phyloP scores from a whole-genome alignment of 2,113 vertebrate species.

The Semnopithecus entellus region DNA sequence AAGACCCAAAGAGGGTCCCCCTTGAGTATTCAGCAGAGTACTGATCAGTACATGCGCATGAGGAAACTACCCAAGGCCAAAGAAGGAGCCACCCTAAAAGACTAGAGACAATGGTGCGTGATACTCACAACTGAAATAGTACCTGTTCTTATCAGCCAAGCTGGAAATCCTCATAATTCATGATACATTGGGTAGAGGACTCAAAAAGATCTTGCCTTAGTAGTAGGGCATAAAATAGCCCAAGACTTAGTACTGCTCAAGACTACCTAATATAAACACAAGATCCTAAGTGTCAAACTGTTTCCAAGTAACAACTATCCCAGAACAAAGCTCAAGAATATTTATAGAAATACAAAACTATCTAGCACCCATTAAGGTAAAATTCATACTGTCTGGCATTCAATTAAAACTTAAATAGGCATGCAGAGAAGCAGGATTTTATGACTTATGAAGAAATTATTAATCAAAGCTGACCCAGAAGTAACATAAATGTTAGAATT shows the following conservation, averaged over 20 bases:
- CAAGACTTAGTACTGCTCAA: not conserved
- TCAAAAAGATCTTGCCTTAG: not conserved
- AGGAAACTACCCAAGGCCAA: not conserved
- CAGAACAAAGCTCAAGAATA: not conserved
- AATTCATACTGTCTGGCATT: not conserved
- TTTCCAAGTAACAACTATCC: not conserved
- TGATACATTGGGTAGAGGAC: not conserved
- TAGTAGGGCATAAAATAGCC: not conserved
- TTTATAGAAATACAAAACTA: not conserved
- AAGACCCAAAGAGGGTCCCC: not conserved
- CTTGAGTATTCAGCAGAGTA: not conserved
- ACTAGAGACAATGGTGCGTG: not conserved
- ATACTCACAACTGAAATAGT: not conserved
- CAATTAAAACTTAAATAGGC: not conserved
- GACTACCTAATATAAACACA: not conserved
- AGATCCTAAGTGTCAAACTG: not conserved
- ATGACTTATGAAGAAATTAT: not conserved
- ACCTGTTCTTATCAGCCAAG: not conserved
- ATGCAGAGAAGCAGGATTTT: not conserved
- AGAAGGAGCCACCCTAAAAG: not conserved
- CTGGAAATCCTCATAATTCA: not conserved
- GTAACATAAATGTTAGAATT: not conserved
- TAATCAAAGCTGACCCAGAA: not conserved
- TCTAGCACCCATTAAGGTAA: not conserved
- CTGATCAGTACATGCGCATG: not conserved